These are phyloP conservation scores for Fragum fragum DNA, from an alignment of 2,888 invertebrate genomes.

Conservation along the genomic window DNA sequence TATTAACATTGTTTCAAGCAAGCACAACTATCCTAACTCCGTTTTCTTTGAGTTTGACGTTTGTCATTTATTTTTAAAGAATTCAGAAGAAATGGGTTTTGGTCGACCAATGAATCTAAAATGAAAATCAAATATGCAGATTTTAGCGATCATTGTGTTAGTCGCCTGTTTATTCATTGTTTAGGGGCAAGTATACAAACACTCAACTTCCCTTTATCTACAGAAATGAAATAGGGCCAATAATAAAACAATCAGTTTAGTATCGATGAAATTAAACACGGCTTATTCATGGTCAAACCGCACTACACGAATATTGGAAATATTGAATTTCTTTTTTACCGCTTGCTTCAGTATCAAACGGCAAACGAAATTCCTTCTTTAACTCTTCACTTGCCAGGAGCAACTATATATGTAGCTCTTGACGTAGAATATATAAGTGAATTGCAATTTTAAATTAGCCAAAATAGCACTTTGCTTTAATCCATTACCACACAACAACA, in stretches of 20 bases:
- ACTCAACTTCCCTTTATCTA: slow-evolving; percentile 9
- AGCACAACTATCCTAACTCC: not conserved
- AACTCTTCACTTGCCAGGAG: too few relatives aligned
- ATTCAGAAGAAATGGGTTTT: not conserved
- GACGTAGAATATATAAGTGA: too few relatives aligned
- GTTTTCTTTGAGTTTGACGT: not conserved
- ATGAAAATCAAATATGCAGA: not conserved
- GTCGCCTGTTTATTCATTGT: not conserved
- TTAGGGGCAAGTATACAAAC: not conserved
- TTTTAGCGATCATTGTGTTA: not conserved
- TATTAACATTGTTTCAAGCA: not conserved
- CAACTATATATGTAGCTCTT: too few relatives aligned
- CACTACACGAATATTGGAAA: not conserved
- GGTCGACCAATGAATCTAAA: not conserved
- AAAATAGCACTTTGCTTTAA: too few relatives aligned
- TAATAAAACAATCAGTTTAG: slow-evolving; percentile 13
- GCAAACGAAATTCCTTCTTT: too few relatives aligned
- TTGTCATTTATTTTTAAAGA: not conserved
- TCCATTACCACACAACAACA: too few relatives aligned
- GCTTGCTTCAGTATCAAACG: too few relatives aligned
- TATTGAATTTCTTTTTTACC: too few relatives aligned
- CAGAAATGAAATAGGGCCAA: not conserved
- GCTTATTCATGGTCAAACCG: slow-evolving; percentile 1
- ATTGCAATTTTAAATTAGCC: too few relatives aligned
- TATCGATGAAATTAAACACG: slow-evolving; percentile 17